Evolutionary conservation across 2,888 invertebrate species (phyloP).

Genomic region (Cephus pulcher): DNA sequence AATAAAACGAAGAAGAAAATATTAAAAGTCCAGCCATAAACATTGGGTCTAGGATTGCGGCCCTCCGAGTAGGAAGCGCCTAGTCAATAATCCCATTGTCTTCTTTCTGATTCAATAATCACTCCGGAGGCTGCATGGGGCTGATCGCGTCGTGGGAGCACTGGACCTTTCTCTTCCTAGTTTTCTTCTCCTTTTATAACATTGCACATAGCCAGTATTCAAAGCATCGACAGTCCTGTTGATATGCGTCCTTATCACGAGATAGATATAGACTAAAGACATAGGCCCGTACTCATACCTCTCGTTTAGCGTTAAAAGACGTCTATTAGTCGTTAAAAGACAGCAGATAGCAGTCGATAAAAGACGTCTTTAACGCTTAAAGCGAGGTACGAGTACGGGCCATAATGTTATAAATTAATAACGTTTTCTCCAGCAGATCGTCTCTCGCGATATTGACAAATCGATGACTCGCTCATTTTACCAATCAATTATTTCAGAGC

Average conservation of each 20-base stretch:
- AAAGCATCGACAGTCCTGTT: too few relatives aligned
- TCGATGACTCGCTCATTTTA: neutral
- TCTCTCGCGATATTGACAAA: neutral
- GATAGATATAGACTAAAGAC: neutral
- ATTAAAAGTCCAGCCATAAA: neutral
- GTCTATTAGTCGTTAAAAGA: too few relatives aligned
- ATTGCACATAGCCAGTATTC: neutral
- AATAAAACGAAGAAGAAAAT: neutral
- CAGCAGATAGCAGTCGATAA: too few relatives aligned
- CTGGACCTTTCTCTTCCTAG: neutral
- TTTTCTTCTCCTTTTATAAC: neutral
- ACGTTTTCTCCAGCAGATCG: neutral
- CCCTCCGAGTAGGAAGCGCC: slow-evolving; percentile 21
- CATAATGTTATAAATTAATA: neutral
- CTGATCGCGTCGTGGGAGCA: neutral
- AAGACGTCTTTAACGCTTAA: too few relatives aligned
- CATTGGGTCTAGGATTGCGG: neutral
- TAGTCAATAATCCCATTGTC: slow-evolving; percentile 22
- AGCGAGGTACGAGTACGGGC: too few relatives aligned
- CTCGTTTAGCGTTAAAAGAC: too few relatives aligned
- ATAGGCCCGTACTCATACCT: too few relatives aligned
- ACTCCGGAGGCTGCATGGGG: neutral
- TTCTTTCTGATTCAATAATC: slow-evolving; percentile 18
- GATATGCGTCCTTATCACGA: neutral
- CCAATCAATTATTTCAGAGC: too few relatives aligned